Percentiles rank a stretch among this genome's conserved stretches.
phyloP scores from a whole-genome alignment of 2,113 vertebrate genomes.

The Leptosomus discolor region DNA sequence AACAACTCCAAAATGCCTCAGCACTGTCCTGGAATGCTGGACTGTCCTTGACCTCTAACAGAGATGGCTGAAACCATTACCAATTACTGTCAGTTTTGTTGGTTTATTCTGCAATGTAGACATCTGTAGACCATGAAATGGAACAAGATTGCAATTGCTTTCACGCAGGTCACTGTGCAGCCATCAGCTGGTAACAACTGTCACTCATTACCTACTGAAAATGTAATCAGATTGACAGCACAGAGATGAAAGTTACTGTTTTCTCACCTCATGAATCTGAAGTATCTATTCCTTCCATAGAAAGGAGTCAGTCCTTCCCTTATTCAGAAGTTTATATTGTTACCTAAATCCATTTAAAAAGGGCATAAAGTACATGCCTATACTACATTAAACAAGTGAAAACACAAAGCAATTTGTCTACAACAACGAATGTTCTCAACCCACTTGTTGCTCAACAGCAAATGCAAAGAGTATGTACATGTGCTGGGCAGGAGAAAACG shows the following conservation, averaged over 20 bases:
- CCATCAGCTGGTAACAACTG: neutral
- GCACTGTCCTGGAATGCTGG: neutral
- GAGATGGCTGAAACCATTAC: neutral
- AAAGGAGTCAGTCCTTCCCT: neutral
- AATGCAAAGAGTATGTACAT: neutral
- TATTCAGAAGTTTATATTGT: neutral
- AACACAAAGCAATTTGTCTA: neutral
- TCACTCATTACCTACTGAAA: neutral
- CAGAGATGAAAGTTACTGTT: neutral
- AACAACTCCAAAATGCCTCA: neutral
- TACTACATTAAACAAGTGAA: neutral
- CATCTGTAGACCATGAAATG: neutral
- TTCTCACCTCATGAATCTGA: neutral
- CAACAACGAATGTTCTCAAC: neutral
- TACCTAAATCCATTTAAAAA: neutral
- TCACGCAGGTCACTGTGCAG: neutral
- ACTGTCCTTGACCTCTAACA: neutral
- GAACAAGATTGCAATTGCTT: neutral
- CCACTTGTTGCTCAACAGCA: neutral
- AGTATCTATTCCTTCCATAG: neutral
- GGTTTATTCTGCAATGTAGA: neutral
- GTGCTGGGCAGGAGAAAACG: neutral
- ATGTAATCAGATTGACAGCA: neutral
- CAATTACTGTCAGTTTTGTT: constrained; percentile 33
- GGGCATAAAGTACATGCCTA: neutral